Conservation (phyloP, 2,888 invertebrate species). For the Acanthopleura granulata region DNA sequence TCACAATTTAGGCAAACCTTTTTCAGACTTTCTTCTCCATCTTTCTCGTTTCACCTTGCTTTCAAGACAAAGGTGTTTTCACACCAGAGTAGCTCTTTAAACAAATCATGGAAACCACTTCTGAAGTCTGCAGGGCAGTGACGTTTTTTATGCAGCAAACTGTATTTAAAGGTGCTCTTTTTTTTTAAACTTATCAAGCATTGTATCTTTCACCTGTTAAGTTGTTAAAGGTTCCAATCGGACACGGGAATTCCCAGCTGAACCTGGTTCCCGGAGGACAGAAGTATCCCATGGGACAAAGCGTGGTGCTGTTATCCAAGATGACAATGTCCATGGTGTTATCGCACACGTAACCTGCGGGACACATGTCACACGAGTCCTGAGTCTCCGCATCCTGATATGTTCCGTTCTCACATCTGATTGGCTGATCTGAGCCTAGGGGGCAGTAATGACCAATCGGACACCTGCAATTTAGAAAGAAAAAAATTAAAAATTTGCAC, state of each 20-base stretch:
- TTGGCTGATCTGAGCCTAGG: conserved; percentile 45
- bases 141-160: too few species aligned
- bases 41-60: too few species aligned
- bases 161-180: too few species aligned
- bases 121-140: too few species aligned
- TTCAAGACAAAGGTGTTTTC: too few species aligned
- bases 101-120: too few species aligned
- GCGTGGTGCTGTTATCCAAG: conserved; percentile 56
- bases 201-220: conserved; percentile 44
- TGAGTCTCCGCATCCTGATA: conserved; percentile 59
- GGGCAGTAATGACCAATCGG: conserved; percentile 65
- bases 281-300: conserved; percentile 58
- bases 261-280: conserved; percentile 59
- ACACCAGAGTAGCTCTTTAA: too few species aligned
- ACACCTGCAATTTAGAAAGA: too few species aligned
- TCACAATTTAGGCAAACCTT: not conserved
- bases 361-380: conserved; percentile 55
- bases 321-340: conserved; percentile 62
- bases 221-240: conserved; percentile 65
- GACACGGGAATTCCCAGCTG: conserved; percentile 59
- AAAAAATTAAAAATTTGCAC: not conserved
- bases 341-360: conserved; percentile 66
- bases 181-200: too few species aligned
- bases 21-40: too few species aligned
- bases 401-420: conserved; percentile 61